Evolutionary conservation across 92 coral and sea anemone species (phyloP), one percentile per base, ranked within the genome.

Genomic region (Epizoanthus fatuus): DNA sequence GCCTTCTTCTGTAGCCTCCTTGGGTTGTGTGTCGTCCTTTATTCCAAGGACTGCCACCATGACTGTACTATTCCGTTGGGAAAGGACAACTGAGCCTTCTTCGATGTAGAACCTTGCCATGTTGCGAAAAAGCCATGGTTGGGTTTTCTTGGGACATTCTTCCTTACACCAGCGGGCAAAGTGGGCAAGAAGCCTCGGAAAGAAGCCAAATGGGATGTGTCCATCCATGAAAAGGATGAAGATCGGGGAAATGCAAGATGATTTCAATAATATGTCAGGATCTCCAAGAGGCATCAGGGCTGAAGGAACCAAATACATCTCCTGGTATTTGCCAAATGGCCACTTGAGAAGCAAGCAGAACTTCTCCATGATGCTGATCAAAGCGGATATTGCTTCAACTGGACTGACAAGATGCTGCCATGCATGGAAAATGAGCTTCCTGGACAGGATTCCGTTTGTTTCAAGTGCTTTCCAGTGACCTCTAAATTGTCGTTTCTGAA

Each of bases 361-460:
- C 67, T 86, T 86, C 84, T 86, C 91, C 88, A 90, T 87, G 60
- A 90, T 65, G 45, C 78, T 70, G 35, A 88, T 39, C 45, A 88
- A 84, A 11, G 69, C 70, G 3, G 75, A 71, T 1, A 25, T 44
- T 15, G 72, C 67, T 5, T 74, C 52, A 15, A 38, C 52, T 9
- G 81, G 47, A 1, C 64, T 55, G 20, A 90, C 40, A 44, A 81
- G 52, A 14, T 73, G 51, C 8, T 53, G 45, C 87, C 90, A 80
- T 4, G 64, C 79, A 60, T 81, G 91, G 37, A 72, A n/a, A 7
- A 86, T 12, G 2, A 90, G 81, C 17, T 76, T 39, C 59, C 75
- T 71, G 3, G 55, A 63, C 45, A 90, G 73, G 55, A 90, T 74
- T 47, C 93, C 93, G 10, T 76, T 69, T n/a, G 49, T 66, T 70